Conservation (phyloP, 2,797 vertebrate genomes). For the Orientallactaga sibirica region DNA sequence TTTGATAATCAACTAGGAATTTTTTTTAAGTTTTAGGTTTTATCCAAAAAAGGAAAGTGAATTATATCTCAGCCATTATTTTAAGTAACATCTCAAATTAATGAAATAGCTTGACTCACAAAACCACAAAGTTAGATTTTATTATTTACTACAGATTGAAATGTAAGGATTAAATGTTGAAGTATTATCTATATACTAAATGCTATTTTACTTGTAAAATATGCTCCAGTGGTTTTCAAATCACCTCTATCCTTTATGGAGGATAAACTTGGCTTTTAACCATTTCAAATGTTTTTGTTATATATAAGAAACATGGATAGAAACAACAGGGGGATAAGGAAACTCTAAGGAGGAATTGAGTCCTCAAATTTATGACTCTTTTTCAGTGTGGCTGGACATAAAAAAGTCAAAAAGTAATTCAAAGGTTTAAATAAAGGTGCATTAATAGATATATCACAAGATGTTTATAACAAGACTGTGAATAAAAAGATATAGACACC, state of each 20-base stretch:
- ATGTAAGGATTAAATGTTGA: slow-evolving; percentile 46
- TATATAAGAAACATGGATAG: slow-evolving; percentile 33
- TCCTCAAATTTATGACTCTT: slow-evolving; percentile 35
- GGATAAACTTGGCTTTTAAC: slow-evolving; percentile 19
- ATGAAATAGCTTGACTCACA: slow-evolving; percentile 52
- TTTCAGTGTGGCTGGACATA: neutral
- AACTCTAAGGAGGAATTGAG: slow-evolving; percentile 10
- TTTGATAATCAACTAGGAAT: slow-evolving; percentile 41
- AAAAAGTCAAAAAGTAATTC: slow-evolving; percentile 52
- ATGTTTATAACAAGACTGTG: slow-evolving; percentile 7
- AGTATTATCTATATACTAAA: neutral
- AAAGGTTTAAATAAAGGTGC: slow-evolving; percentile 59
- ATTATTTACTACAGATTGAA: slow-evolving; percentile 58
- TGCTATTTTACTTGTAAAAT: neutral
- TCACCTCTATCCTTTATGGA: slow-evolving; percentile 17
- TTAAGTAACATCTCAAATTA: slow-evolving; percentile 64
- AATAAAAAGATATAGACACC: slow-evolving; percentile 37
- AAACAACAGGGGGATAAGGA: slow-evolving; percentile 35
- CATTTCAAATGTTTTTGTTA: slow-evolving; percentile 54
- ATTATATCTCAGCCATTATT: slow-evolving; percentile 63
- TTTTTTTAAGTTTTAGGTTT: slow-evolving; percentile 52
- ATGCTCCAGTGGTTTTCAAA: slow-evolving; percentile 51
- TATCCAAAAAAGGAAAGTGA: slow-evolving; percentile 51
- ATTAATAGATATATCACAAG: slow-evolving; percentile 44
- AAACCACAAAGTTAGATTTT: slow-evolving; percentile 55